Conservation (phyloP, 1,140 invertebrate genomes). For the Apolygus lucorum region DNA sequence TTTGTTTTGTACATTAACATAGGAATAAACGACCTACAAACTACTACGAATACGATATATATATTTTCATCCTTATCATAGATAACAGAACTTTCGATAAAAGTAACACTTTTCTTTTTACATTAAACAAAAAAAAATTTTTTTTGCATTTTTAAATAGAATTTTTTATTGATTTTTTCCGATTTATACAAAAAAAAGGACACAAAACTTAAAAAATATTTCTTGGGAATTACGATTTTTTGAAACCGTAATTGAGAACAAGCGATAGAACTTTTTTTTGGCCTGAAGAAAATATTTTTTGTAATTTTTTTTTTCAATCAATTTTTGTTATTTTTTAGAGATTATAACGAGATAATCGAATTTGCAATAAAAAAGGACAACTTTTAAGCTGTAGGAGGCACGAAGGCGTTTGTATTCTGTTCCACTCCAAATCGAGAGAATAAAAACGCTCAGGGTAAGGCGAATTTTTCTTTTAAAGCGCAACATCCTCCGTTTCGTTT, state of each 20-base stretch:
- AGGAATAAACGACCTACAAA: neutral
- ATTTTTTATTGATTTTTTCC: neutral
- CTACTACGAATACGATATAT: neutral
- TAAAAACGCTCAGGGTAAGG: too few relatives aligned
- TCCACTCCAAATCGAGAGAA: too few relatives aligned
- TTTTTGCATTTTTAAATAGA: neutral
- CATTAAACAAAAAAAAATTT: too few relatives aligned
- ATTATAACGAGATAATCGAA: neutral
- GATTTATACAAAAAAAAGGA: conserved; percentile 15
- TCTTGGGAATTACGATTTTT: neutral
- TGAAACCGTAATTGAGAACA: neutral
- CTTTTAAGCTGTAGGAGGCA: neutral
- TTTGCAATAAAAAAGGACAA: neutral
- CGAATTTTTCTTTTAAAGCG: too few relatives aligned
- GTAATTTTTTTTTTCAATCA: too few relatives aligned
- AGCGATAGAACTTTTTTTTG: too few relatives aligned
- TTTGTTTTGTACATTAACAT: neutral
- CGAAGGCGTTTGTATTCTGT: too few relatives aligned
- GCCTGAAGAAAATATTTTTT: too few relatives aligned
- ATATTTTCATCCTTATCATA: neutral
- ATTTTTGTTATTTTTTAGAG: neutral
- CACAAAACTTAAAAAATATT: neutral
- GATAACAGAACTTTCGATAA: too few relatives aligned
- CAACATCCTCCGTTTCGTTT: too few relatives aligned
- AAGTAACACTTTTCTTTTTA: too few relatives aligned